These are phyloP conservation scores for Pandemis heparana DNA, from an alignment of 2,888 invertebrate species.

Conservation along the genomic window DNA sequence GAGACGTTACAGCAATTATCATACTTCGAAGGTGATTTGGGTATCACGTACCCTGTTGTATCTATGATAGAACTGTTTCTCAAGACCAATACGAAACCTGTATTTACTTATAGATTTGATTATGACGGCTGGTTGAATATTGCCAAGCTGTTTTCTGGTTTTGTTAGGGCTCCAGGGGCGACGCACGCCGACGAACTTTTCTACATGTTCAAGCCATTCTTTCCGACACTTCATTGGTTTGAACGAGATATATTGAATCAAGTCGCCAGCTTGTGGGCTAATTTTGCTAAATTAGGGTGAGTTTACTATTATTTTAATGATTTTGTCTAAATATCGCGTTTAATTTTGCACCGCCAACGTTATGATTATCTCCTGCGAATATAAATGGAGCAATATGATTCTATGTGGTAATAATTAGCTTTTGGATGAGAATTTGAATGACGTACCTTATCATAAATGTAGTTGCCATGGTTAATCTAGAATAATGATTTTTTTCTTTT, in stretches of 20 bases:
- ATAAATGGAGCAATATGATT: no score
- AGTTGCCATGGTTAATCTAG: neutral
- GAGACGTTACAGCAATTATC: conserved; percentile 66
- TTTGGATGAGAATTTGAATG: no score
- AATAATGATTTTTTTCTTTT: conserved; percentile 48
- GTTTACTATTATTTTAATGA: conserved; percentile 31
- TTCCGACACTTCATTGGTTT: conserved; percentile 51
- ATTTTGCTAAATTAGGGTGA: conserved; percentile 77
- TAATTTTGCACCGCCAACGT: no score
- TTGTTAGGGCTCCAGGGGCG: conserved; percentile 65
- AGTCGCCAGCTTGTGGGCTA: conserved; percentile 73
- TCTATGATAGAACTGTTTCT: conserved; percentile 63
- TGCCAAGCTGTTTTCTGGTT: conserved; percentile 64
- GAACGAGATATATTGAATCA: conserved; percentile 63
- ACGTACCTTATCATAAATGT: no score
- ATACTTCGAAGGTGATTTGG: conserved; percentile 69
- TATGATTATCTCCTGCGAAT: no score
- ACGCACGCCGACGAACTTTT: conserved; percentile 80
- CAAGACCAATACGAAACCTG: conserved; percentile 55
- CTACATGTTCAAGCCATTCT: conserved; percentile 69
- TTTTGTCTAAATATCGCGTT: neutral
- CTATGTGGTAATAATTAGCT: no score
- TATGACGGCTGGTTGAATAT: conserved; percentile 74
- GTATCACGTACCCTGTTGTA: conserved; percentile 68
- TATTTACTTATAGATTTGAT: conserved; percentile 69